Base-by-base conservation (phyloP, 2,888 invertebrate species). In the Cheilosia grossa region DNA sequence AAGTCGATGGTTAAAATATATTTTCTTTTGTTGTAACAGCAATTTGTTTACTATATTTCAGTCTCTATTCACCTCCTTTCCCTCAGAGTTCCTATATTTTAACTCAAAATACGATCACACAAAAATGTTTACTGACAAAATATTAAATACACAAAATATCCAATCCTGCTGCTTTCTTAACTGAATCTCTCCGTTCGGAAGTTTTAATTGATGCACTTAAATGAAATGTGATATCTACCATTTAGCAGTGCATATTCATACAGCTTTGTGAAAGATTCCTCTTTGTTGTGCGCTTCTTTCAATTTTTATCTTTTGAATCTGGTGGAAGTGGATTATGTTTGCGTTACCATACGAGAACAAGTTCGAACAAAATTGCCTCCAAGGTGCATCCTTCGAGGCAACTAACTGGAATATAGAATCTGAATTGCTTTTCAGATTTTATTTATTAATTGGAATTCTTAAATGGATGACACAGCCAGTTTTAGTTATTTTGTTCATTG, bases 281-380 rank as follows among this genome's bases (percentile, higher is more conserved):
- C 51, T 24, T 19, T 21, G 10, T 3, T 21, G 19, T 49, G 19
- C n/a, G 27, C 15, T 24, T 51, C 27, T 24, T 24, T 51, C 24
- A 13, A 4, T 27, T 51, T 51, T 51, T 24, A 51, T 51, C 24
- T 51, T 51, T 13, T 51, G 13, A 51, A 51, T 9, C 21, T 21
- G 51, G 27, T 51, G 5, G 24, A 51, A 24, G 51, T 51, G 51
- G 13, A 24, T 24, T 51, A 6, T 30, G 37, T 53, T 72, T 53
- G 27, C 21, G 42, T 51, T 51, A 42, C 27, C 61, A 30, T 59
- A n/a, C n/a, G n/a, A 53, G 30, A 21, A 49, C 37, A 30, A 30
- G 15, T 53, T 53, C 27, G 53, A 42, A 42, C 17, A 42, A 72
- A 61, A 72, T 72, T 72, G 72, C 61, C 70, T 59, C 49, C 15